Evolutionary conservation across 2,888 invertebrate species (phyloP).

Genomic region (Scelioninae gen. 2): DNA sequence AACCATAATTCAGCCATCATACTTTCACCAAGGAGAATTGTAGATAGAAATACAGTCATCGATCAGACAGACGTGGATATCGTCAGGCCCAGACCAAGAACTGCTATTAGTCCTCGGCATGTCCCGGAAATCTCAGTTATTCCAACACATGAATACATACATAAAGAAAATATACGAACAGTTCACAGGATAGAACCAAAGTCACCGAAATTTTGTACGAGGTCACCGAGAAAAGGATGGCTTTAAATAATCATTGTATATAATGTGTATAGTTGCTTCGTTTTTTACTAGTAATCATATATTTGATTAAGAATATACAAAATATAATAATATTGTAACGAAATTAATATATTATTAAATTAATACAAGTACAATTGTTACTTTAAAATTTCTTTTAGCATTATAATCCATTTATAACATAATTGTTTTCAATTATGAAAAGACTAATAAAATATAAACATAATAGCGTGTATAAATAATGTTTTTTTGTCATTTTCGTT

Average conservation of each 20-base stretch:
- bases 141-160: slow-evolving; percentile 54
- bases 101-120: slow-evolving; percentile 60
- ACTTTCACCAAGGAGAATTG: slow-evolving; percentile 47
- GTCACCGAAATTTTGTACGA: slow-evolving; percentile 31
- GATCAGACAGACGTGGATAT: slow-evolving; percentile 21
- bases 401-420: no score
- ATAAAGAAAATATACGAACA: slow-evolving; percentile 58
- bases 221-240: slow-evolving; percentile 65
- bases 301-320: no score
- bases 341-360: no score
- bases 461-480: no score
- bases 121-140: slow-evolving; percentile 61
- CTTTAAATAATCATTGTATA: slow-evolving; percentile 59
- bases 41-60: slow-evolving; percentile 20
- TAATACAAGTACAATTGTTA: no score
- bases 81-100: slow-evolving; percentile 54
- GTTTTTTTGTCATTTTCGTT: no score
- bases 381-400: no score
- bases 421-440: no score
- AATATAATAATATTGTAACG: no score
- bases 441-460: no score
- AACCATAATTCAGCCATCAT: slow-evolving; percentile 5
- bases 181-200: slow-evolving; percentile 63
- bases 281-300: no score
- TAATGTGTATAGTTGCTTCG: no score